Evolutionary conservation across 2,888 invertebrate species (phyloP).

Genomic region (Harpalus rufipes): DNA sequence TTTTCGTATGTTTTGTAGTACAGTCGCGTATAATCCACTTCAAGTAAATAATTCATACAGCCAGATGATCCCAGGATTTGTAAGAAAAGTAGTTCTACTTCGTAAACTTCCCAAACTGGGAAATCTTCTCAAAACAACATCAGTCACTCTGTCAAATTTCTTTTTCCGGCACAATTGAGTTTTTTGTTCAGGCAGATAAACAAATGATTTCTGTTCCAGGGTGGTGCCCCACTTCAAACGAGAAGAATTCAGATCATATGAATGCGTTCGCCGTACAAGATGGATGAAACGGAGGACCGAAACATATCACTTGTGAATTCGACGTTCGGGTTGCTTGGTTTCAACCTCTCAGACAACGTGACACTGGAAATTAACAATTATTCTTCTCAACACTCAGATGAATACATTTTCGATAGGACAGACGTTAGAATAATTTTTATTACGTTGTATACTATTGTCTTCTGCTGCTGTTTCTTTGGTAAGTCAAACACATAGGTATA

Average conservation of each 20-base stretch:
- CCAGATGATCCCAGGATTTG: too few relatives aligned
- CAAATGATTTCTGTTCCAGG: slow-evolving; percentile 18
- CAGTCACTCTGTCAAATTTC: too few relatives aligned
- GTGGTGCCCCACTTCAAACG: neutral
- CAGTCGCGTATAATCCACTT: too few relatives aligned
- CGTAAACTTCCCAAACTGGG: too few relatives aligned
- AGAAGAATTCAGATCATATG: slow-evolving; percentile 20
- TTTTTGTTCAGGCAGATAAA: neutral
- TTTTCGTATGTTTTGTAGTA: too few relatives aligned
- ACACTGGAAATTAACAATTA: slow-evolving; percentile 29
- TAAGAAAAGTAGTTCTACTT: too few relatives aligned
- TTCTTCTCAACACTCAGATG: slow-evolving; percentile 74
- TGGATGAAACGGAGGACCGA: slow-evolving; percentile 10
- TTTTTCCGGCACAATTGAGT: neutral
- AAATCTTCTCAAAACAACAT: too few relatives aligned
- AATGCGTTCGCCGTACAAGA: neutral
- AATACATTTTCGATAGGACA: slow-evolving; percentile 87
- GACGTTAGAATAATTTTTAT: slow-evolving; percentile 87
- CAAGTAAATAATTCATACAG: too few relatives aligned
- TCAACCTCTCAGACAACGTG: neutral
- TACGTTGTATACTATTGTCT: slow-evolving; percentile 87
- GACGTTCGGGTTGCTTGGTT: neutral
- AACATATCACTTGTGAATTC: neutral
- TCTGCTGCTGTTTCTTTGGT: slow-evolving; percentile 91
- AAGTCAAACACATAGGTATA: slow-evolving; percentile 75